Evolutionary conservation across 2,888 invertebrate species (phyloP), one percentile per base, ranked within the genome.

Genomic region (Resseliella maxima): DNA sequence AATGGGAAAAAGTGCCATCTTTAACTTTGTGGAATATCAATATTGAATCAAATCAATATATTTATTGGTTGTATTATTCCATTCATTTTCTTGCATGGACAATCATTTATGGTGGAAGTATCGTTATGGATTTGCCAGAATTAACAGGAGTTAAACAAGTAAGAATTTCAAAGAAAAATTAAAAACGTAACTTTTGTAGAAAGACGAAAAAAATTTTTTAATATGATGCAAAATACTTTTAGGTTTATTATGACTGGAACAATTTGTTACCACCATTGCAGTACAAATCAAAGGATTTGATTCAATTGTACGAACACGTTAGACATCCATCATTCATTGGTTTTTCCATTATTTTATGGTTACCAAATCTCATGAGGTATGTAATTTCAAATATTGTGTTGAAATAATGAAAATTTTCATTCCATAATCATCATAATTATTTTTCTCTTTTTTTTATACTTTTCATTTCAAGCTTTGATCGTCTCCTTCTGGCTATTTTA

Each of bases 291-390:
- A 88, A 88, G 24, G 92, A 93, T 87, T 89, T 94, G 86, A 91
- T 91, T 85, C 90, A 92, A 88, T 91, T 93, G 38, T 93, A 92
- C 87, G 88, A 90, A 0, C 93, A 94, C 88, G 92, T 94, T 89
- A 92, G 94, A 81, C 94, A 94, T 91, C 94, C 94, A 0, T 94
- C 94, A 87, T 94, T 94, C 88, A 90, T 91, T 64, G 93, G 93
- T 8, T 92, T 94, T 86, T 89, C 92, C 0, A 88, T 92, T 0
- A 92, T 94, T 87, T 90, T 94, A 54, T 94, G 94, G 93, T 89
- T 92, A 85, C 91, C 92, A 87, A 94, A 94, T 86, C 89, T 92
- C 0, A 94, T 94, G 94, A 94, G 92, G 91, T 91, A 90, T 90
- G 89, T 88, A 72, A 85, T 38, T 59, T 18, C 21, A 46, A 8